phyloP scores from a whole-genome alignment of 2,797 vertebrate genomes.

The Podarcis lilfordi region DNA sequence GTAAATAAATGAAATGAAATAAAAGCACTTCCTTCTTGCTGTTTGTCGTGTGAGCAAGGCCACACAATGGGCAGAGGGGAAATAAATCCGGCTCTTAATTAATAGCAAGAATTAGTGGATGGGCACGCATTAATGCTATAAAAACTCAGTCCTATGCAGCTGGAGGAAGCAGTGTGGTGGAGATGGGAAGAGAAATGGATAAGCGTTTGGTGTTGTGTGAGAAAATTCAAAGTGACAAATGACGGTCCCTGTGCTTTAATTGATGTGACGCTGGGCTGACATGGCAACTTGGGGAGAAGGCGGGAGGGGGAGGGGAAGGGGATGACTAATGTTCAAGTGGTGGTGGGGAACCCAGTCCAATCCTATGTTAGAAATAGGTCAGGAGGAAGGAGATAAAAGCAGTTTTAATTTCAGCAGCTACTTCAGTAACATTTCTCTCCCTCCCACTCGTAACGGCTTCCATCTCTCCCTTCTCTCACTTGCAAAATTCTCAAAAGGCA shows the following conservation, averaged over 20 bases:
- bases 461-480: constrained; percentile 1
- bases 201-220: background rate
- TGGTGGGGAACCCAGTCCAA: constrained; percentile 83
- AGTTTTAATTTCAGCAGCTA: constrained; percentile 47
- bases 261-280: constrained; percentile 76
- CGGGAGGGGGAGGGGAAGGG: constrained; percentile 41
- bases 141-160: background rate
- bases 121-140: background rate
- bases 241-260: constrained; percentile 55
- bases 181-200: background rate
- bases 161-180: background rate
- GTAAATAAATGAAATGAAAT: background rate
- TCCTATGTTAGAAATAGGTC: constrained; percentile 94
- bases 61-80: background rate
- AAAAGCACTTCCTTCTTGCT: background rate
- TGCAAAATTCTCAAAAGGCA: fast-evolving
- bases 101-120: background rate
- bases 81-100: background rate
- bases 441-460: background rate
- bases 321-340: constrained; percentile 78
- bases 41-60: background rate
- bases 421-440: constrained; percentile 26
- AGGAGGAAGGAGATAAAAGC: constrained; percentile 76
- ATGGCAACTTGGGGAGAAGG: constrained; percentile 49
- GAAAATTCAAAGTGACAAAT: constrained; percentile 76